Conservation (phyloP, 2,888 invertebrate species). For the Osmoderma eremita region DNA sequence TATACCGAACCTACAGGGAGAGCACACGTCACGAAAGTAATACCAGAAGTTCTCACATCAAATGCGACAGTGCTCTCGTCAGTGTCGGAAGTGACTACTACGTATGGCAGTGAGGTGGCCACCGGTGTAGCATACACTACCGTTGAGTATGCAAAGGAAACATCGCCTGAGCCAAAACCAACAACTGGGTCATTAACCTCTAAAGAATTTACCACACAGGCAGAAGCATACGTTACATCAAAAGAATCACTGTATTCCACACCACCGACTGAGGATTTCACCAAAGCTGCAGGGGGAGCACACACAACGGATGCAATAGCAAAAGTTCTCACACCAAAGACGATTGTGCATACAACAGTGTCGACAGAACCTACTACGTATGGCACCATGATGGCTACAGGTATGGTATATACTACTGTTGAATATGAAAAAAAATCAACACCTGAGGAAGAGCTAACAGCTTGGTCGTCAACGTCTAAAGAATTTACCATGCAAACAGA, state of each 20-base stretch:
- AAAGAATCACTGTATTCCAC: neutral
- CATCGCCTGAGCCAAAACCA: slow-evolving; percentile 13
- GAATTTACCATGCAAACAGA: neutral
- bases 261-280: neutral
- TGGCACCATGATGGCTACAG: no score
- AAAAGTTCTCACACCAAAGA: no score
- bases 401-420: neutral
- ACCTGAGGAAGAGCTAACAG: neutral
- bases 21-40: neutral
- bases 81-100: neutral
- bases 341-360: neutral
- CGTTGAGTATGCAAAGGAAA: neutral
- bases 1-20: neutral
- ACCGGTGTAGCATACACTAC: neutral
- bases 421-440: neutral
- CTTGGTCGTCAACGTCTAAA: neutral
- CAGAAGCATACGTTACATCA: neutral
- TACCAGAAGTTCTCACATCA: neutral
- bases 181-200: neutral
- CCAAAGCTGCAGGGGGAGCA: neutral
- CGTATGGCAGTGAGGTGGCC: neutral
- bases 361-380: neutral
- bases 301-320: no score
- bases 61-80: neutral
- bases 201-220: neutral